Evolutionary conservation across 1,140 invertebrate genomes (phyloP).

Genomic region (Heliconius melpomene): DNA sequence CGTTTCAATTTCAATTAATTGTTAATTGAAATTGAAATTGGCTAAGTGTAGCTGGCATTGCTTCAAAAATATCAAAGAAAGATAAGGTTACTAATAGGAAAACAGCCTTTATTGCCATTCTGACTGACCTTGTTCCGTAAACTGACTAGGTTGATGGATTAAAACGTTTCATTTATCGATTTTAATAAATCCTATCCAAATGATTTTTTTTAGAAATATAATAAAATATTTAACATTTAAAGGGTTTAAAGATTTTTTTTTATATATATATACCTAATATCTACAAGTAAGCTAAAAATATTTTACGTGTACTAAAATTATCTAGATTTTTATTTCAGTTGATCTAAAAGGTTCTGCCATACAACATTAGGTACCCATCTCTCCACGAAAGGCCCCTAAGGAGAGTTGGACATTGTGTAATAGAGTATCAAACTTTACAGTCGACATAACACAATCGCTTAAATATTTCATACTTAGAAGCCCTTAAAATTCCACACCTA

Average conservation of each 20-base stretch:
- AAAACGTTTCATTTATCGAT: not conserved
- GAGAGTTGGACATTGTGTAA: not conserved
- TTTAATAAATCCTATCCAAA: not conserved
- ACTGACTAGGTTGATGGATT: not conserved
- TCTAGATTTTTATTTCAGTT: not conserved
- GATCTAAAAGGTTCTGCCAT: not conserved
- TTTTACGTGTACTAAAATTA: no score
- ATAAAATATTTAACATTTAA: no score
- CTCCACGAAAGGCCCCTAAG: not conserved
- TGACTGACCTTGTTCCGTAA: not conserved
- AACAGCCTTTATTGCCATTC: conserved; percentile 1
- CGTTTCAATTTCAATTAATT: not conserved
- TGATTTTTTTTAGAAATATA: not conserved
- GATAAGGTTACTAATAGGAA: conserved; percentile 11
- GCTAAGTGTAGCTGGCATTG: not conserved
- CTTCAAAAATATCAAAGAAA: not conserved
- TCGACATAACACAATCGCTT: conserved; percentile 6
- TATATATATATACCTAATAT: no score
- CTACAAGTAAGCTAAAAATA: no score
- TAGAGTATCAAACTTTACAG: conserved; percentile 1
- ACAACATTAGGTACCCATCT: not conserved
- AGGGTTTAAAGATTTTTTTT: no score
- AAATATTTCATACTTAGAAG: conserved; percentile 14
- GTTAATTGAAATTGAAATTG: no score
- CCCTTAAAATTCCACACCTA: conserved; percentile 14